phyloP scores from a whole-genome alignment of 2,888 invertebrate genomes.

The Alentia gelatinosa region DNA sequence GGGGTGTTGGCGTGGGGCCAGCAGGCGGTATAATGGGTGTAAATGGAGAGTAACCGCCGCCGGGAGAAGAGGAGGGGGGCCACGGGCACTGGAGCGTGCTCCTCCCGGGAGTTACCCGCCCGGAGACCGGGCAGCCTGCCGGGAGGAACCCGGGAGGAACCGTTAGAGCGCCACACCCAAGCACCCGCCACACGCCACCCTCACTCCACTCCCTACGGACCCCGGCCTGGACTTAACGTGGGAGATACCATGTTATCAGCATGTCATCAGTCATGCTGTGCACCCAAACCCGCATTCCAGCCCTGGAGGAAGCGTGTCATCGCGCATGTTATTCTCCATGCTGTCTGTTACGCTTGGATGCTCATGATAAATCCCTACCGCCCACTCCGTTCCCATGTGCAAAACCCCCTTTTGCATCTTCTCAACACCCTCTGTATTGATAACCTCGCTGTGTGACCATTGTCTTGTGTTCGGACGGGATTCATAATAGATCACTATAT shows the following conservation, averaged over 20 bases:
- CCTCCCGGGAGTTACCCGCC: not conserved
- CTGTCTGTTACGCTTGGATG: not conserved
- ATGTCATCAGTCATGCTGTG: conserved; percentile 6
- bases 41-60: not conserved
- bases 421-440: too few relatives aligned
- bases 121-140: not conserved
- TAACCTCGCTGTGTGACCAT: too few relatives aligned
- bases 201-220: not conserved
- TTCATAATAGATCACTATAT: too few relatives aligned
- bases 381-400: not conserved
- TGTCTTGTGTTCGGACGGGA: too few relatives aligned
- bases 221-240: not conserved
- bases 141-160: not conserved
- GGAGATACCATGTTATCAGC: conserved; percentile 8
- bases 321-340: not conserved
- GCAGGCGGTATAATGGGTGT: conserved; percentile 25
- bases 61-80: not conserved
- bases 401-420: not conserved
- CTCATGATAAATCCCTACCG: not conserved
- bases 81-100: too few relatives aligned
- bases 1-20: not conserved
- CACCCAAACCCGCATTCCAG: not conserved
- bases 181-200: not conserved
- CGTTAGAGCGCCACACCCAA: not conserved
- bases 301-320: too few relatives aligned